Conservation (phyloP, 2,113 vertebrate species). For the Cinclus cinclus region DNA sequence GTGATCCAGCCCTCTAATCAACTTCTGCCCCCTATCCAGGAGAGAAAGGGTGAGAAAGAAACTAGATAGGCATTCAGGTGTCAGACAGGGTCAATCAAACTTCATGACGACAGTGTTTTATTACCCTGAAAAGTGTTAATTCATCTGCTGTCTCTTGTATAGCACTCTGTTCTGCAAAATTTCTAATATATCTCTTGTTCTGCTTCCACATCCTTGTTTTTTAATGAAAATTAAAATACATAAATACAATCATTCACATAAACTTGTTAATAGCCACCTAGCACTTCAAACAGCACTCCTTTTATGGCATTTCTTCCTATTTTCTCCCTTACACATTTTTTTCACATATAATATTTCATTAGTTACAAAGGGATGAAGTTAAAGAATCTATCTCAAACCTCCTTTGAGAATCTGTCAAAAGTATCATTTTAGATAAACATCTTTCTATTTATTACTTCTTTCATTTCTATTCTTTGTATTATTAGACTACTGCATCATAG, state of each 20-base stretch:
- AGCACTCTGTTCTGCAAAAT: neutral
- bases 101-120: neutral
- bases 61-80: neutral
- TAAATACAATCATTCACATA: neutral
- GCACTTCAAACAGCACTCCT: neutral
- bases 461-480: neutral
- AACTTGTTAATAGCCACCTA: neutral
- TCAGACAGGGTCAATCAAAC: neutral
- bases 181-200: neutral
- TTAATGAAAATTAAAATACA: neutral
- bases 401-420: neutral
- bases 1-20: neutral
- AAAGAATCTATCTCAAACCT: neutral
- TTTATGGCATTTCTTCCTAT: neutral
- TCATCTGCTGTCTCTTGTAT: neutral
- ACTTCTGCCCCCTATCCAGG: neutral
- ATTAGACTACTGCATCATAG: neutral
- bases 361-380: neutral
- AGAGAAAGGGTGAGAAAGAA: neutral
- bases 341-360: neutral
- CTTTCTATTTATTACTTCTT: neutral
- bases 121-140: neutral
- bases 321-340: neutral
- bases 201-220: neutral
- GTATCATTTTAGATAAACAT: neutral